Percentiles rank a stretch among this genome's conserved stretches.
These are phyloP conservation scores for Scaptomyza caliginosa DNA, from an alignment of 2,888 invertebrate species.

Conservation along the genomic window DNA sequence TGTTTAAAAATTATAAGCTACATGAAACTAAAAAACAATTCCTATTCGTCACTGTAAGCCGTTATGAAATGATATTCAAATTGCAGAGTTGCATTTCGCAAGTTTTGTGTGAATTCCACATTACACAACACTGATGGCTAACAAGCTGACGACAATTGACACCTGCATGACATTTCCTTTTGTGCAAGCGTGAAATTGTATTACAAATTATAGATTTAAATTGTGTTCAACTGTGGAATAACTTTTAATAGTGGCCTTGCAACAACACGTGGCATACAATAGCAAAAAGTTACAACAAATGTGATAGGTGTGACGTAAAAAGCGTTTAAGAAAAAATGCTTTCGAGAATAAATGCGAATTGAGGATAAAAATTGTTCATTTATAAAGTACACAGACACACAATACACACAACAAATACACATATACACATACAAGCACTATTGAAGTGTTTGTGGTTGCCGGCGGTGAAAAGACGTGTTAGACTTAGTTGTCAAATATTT, in stretches of 20 bases:
- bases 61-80: neutral
- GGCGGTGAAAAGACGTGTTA: slow-evolving; percentile 44
- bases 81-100: neutral
- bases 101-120: neutral
- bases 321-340: slow-evolving; percentile 18
- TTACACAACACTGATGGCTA: slow-evolving; percentile 21
- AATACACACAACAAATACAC: neutral
- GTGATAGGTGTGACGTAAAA: slow-evolving; percentile 5
- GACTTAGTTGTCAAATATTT: slow-evolving; percentile 67
- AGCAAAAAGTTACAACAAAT: slow-evolving; percentile 10
- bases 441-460: neutral
- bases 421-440: neutral
- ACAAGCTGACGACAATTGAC: neutral
- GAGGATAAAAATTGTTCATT: slow-evolving; percentile 1
- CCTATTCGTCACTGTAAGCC: neutral
- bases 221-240: slow-evolving; percentile 7
- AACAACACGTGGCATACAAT: neutral
- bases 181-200: slow-evolving; percentile 7
- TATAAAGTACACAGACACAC: neutral
- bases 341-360: slow-evolving; percentile 9
- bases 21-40: no score
- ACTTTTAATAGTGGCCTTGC: neutral
- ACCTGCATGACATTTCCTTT: slow-evolving; percentile 5
- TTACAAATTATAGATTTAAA: neutral
- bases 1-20: no score